Conservation (phyloP, 2,888 invertebrate species). For the Zonitis immaculata region DNA sequence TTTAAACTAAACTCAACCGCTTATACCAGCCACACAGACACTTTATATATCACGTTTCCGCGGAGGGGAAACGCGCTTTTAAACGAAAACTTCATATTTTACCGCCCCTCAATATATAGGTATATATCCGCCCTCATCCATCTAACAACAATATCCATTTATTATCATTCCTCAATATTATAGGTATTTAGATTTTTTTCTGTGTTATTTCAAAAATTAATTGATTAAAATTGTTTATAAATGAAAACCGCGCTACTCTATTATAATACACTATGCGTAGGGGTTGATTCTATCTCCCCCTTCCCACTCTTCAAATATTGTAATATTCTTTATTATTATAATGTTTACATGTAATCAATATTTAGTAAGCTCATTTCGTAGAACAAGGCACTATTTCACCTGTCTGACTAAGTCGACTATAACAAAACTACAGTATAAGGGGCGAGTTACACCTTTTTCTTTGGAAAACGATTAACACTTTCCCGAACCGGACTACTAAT, state of each 20-base stretch:
- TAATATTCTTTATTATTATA: constrained; percentile 17
- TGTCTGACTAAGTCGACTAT: constrained; percentile 21
- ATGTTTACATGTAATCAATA: constrained; percentile 36
- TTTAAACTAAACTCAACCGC: constrained; percentile 36
- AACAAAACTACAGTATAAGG: constrained; percentile 15
- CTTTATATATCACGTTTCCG: constrained; percentile 37
- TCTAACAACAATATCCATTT: background rate
- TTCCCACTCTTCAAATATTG: constrained; percentile 1
- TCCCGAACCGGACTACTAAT: constrained; percentile 20
- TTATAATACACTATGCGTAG: background rate
- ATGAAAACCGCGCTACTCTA: background rate
- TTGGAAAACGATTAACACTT: constrained; percentile 20
- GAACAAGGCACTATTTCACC: constrained; percentile 26
- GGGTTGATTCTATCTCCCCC: background rate
- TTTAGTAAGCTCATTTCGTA: constrained; percentile 27
- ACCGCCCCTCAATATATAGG: constrained; percentile 10
- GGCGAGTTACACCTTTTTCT: constrained; percentile 21
- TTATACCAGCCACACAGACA: constrained; percentile 36
- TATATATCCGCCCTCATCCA: background rate
- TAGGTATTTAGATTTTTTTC: too few relatives aligned
- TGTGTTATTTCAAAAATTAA: too few relatives aligned
- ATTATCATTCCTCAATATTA: background rate
- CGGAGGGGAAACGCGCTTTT: constrained; percentile 34
- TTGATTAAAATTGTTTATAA: background rate
- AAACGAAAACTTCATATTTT: constrained; percentile 23